Conservation (phyloP, 2,797 vertebrate species). For the Garrulus glandarius region DNA sequence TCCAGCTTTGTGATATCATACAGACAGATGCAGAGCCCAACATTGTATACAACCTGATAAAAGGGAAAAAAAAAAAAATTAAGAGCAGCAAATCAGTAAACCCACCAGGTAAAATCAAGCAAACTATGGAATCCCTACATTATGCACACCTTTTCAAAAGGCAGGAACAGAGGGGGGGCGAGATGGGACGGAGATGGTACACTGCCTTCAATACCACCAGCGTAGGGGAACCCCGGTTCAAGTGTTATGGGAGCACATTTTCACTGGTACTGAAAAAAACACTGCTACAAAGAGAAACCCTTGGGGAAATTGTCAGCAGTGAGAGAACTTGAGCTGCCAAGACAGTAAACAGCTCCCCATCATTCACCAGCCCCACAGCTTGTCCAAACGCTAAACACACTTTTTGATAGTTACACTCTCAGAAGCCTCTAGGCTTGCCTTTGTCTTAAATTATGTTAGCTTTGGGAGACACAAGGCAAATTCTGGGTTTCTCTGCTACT, state of each 20-base stretch:
- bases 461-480: background rate
- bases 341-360: background rate
- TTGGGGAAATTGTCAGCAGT: accelerated
- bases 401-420: background rate
- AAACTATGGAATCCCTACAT: background rate
- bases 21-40: slow-evolving; percentile 94
- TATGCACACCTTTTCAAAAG: background rate
- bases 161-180: background rate
- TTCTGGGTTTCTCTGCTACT: background rate
- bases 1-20: slow-evolving; percentile 96
- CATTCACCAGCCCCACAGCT: background rate
- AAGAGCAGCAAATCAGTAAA: background rate
- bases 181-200: background rate
- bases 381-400: background rate
- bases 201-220: background rate
- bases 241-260: background rate
- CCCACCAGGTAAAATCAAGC: background rate
- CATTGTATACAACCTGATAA: slow-evolving; percentile 90
- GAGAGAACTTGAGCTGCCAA: background rate
- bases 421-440: background rate
- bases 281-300: background rate
- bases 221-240: background rate
- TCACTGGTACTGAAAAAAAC: background rate
- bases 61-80: background rate
- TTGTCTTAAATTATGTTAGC: background rate